These are phyloP conservation scores for Drosophila mettleri DNA, from an alignment of 2,888 invertebrate species.

Conservation along the genomic window DNA sequence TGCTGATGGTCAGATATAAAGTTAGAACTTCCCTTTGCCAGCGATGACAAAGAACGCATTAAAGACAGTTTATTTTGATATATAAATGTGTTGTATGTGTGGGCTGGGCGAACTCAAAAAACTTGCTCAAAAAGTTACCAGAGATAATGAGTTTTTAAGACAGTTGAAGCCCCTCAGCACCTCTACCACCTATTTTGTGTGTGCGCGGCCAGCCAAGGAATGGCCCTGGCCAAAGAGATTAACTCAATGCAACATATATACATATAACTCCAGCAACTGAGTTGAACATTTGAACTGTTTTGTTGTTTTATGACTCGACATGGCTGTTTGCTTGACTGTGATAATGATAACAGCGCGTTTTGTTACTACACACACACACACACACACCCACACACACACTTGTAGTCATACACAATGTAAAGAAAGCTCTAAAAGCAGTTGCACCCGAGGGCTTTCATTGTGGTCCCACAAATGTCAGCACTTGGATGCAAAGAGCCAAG, in stretches of 20 bases:
- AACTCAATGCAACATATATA: conserved; percentile 54
- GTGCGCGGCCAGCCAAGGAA: conserved; percentile 23
- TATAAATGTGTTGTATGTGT: conserved; percentile 63
- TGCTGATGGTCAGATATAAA: conserved; percentile 74
- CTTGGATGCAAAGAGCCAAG: conserved; percentile 66
- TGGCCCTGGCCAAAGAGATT: conserved; percentile 47
- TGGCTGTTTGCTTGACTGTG: conserved; percentile 57
- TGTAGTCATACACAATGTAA: conserved; percentile 21
- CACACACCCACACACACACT: conserved; percentile 7
- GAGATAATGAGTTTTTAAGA: conserved; percentile 80
- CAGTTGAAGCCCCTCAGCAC: conserved; percentile 42
- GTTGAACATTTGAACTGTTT: conserved; percentile 55
- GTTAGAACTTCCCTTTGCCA: conserved; percentile 46
- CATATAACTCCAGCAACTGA: conserved; percentile 54
- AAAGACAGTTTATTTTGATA: conserved; percentile 70
- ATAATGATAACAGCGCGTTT: conserved; percentile 70
- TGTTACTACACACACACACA: conserved; percentile 31
- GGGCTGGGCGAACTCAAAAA: conserved; percentile 43
- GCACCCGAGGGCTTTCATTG: conserved; percentile 69
- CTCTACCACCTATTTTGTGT: conserved; percentile 3
- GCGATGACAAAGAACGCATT: conserved; percentile 52
- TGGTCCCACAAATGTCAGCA: conserved; percentile 52
- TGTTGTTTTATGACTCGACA: conserved; percentile 66
- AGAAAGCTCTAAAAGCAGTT: conserved; percentile 47
- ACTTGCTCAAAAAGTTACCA: conserved; percentile 75